Conservation (phyloP, 2,888 invertebrate species). For the Incurvaria masculella region DNA sequence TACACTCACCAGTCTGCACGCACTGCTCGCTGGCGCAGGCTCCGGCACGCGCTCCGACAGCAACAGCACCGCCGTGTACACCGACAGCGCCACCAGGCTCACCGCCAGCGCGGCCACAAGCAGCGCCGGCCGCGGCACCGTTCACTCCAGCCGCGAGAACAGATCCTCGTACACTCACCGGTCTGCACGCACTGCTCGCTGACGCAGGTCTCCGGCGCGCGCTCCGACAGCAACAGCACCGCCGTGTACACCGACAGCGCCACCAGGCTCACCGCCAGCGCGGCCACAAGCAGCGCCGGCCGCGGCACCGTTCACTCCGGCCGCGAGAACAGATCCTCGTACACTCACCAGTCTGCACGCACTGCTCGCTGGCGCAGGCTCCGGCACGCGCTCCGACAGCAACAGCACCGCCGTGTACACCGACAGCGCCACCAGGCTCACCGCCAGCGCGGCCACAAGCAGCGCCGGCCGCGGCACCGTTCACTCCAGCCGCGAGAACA, state of each 20-base stretch:
- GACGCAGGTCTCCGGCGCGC: constrained; percentile 47
- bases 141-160: too few relatives aligned
- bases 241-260: constrained; percentile 49
- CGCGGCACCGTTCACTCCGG: constrained; percentile 46
- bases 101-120: constrained; percentile 49
- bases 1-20: constrained; percentile 59
- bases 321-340: too few relatives aligned
- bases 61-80: constrained; percentile 47
- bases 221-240: too few relatives aligned
- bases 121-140: constrained; percentile 46
- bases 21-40: constrained; percentile 61
- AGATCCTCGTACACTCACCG: too few relatives aligned
- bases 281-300: constrained; percentile 48
- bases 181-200: constrained; percentile 62
- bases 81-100: constrained; percentile 45
- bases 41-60: constrained; percentile 32
- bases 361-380: constrained; percentile 59
- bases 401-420: constrained; percentile 46
- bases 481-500: too few relatives aligned
- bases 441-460: constrained; percentile 46
- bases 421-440: constrained; percentile 47
- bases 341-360: constrained; percentile 60
- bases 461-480: constrained; percentile 48
- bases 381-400: too few relatives aligned
- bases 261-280: constrained; percentile 45